These are phyloP conservation scores for Ceratosolen solmsi DNA, from an alignment of 1,140 invertebrate genomes.

Conservation along the genomic window DNA sequence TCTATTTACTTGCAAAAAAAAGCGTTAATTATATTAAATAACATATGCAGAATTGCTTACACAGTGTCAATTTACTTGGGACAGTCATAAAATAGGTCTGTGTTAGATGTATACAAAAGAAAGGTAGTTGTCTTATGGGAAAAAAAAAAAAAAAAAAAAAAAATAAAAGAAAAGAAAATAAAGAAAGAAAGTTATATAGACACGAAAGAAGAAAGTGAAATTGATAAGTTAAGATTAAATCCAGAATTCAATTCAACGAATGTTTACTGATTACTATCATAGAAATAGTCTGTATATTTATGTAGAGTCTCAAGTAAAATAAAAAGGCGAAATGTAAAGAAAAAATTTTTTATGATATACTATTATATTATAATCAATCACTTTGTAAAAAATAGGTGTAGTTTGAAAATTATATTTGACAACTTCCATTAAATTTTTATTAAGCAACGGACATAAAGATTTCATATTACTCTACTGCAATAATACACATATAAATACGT, in stretches of 20 bases:
- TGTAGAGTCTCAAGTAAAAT: constrained; percentile 41
- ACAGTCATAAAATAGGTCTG: constrained; percentile 34
- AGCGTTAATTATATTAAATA: constrained; percentile 26
- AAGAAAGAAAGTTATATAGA: constrained; percentile 24
- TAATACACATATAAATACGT: constrained; percentile 34
- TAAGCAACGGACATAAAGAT: constrained; percentile 17
- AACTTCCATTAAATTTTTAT: constrained; percentile 48
- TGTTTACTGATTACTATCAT: constrained; percentile 38
- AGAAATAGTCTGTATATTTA: constrained; percentile 48
- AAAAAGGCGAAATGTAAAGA: constrained; percentile 46
- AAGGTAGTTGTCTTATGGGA: constrained; percentile 34
- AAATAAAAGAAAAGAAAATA: too few species aligned
- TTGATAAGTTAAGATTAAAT: constrained; percentile 14
- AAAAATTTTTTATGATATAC: constrained; percentile 58
- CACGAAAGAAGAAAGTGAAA: constrained; percentile 32
- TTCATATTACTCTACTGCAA: constrained; percentile 27
- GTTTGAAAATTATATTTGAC: constrained; percentile 39
- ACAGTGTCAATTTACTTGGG: constrained; percentile 35
- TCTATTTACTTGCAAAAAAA: constrained; percentile 17
- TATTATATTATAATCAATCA: constrained; percentile 57
- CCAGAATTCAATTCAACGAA: constrained; percentile 34
- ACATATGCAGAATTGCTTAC: constrained; percentile 40
- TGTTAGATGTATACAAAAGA: constrained; percentile 36
- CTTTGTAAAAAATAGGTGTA: constrained; percentile 58
- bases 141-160: too few species aligned